Percentiles rank a stretch among this genome's conserved stretches.
Conservation (phyloP, 2,113 vertebrate genomes). For the Neotoma lepida region DNA sequence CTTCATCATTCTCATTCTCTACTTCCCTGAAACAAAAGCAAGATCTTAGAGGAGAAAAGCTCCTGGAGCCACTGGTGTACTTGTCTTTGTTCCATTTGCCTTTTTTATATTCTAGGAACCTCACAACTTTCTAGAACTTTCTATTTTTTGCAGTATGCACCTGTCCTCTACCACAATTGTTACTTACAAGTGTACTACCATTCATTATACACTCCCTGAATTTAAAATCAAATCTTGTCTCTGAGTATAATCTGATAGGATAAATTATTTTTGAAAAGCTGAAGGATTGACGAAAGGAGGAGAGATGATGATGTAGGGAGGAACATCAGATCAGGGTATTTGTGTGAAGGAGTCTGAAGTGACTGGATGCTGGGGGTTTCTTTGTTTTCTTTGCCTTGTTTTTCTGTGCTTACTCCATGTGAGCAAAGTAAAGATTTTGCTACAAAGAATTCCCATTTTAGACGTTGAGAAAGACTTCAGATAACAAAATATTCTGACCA, state of each 20-base stretch:
- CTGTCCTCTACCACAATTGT: neutral
- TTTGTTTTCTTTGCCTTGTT: neutral
- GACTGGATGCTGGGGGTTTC: neutral
- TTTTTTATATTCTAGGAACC: neutral
- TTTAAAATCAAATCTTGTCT: conserved; percentile 31
- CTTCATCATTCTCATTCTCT: neutral
- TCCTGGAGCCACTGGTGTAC: neutral
- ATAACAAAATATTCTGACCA: neutral
- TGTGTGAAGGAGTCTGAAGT: neutral
- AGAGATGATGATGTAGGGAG: neutral
- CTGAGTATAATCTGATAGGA: neutral
- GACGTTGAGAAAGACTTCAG: neutral
- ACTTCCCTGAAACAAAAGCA: neutral
- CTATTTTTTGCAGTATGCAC: no score
- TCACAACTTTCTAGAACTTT: neutral
- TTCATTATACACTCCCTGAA: neutral
- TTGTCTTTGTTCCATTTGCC: neutral
- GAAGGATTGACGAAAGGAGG: neutral
- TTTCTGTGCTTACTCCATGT: neutral
- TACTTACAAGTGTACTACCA: neutral
- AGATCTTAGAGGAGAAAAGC: neutral
- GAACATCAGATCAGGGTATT: neutral
- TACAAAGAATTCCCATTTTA: conserved; percentile 7
- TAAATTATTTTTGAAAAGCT: conserved; percentile 35
- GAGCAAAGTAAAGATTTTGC: neutral